Base-by-base conservation (phyloP, 30 jellyfish, hydroid and myxozoan species). In the Rhopilema esculentum region DNA sequence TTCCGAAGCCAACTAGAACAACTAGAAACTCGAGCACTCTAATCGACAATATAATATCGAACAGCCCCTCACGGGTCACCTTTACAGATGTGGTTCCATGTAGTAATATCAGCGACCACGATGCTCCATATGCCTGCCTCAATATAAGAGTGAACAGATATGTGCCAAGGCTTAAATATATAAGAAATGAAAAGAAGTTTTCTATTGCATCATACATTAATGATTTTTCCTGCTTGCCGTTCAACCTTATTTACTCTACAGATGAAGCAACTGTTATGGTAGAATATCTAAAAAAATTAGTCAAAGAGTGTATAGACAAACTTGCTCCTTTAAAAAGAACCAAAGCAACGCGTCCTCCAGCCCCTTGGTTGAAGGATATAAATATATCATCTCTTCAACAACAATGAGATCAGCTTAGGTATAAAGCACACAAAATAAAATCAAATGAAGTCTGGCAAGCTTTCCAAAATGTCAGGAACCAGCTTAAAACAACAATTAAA, bases 361-460 rank as follows among this genome's bases (percentile, higher is more conserved):
- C 92, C 24, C 95, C 97, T 53, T 91, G 96, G 95, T 28, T 91
- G 71, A 75, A 84, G 80, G 80, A 69, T 69, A 69, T 69, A 8
- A 69, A 49, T 29, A 74, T 16, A 74, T 69, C 69, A 69, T 29
- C n/a, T 40, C 31, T 0, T 29, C 70, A 33, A 6, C 40, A 31
- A 17, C 17, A 74, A 74, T 74, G 71, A 16, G 72, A 18, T 12
- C 48, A 29, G 9, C 48, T 20, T 33, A 15, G 85, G 40, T 29
- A 74, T 33, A 40, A 28, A 33, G 71, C 48, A 49, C 53, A 7
- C 33, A 30, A 51, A 0, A 76, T 17, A 57, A 69, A 69, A 69
- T 57, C 80, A 27, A 69, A 69, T 51, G 80, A 69, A 69, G 80
- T 69, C 28, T 69, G 80, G 80, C 25, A 69, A 69, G 28, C 22